Base-by-base conservation (phyloP, 2,113 vertebrate genomes). In the Condylura cristata region DNA sequence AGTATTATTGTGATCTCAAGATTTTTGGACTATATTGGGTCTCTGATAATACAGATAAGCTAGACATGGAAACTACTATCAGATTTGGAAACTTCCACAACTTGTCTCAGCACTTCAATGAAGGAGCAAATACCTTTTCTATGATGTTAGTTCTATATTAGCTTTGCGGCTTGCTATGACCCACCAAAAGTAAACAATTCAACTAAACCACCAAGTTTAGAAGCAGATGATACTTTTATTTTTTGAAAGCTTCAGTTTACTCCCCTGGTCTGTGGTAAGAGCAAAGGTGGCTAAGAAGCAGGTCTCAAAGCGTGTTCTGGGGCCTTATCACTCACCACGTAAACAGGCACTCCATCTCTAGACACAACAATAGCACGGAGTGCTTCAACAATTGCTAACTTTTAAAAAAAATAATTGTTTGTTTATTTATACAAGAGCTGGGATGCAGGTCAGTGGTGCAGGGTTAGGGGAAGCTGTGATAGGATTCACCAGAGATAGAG, bases 161-260 rank as follows among this genome's bases (percentile, higher is more conserved):
- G 99, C 99, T 68, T 66, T 99, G 97, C 99, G 99, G 98, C 99
- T 99, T 37, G 99, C 99, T 86, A 99, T 99, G 97, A 99, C 93
- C 99, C 78, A 99, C 99, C 98, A 99, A 97, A 53, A 99, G 99
- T 74, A 99, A 98, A 37, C 99, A 98, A 96, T 99, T 99, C 96
- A 99, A 99, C 90, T 99, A 46, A 46, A 46, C 44, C 44, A 46
- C 44, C 44, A 46, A n/a, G n/a, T n/a, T n/a, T n/a, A n/a, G n/a
- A n/a, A n/a, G n/a, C n/a, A n/a, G n/a, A n/a, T 3, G 4, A 5
- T 66, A n/a, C n/a, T 34, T 97, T 99, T 99, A 96, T 99, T 99
- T 97, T 99, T 99, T 72, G 99, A 99, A 48, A 99, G 99, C 71
- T 99, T 99, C 65, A 99, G 98, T 93, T 99, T 99, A 97, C 99